Evolutionary conservation across 30 jellyfish, hydroid and myxozoan genomes (phyloP), one percentile per base, ranked within the genome.

Genomic region (Clytia hemisphaerica): DNA sequence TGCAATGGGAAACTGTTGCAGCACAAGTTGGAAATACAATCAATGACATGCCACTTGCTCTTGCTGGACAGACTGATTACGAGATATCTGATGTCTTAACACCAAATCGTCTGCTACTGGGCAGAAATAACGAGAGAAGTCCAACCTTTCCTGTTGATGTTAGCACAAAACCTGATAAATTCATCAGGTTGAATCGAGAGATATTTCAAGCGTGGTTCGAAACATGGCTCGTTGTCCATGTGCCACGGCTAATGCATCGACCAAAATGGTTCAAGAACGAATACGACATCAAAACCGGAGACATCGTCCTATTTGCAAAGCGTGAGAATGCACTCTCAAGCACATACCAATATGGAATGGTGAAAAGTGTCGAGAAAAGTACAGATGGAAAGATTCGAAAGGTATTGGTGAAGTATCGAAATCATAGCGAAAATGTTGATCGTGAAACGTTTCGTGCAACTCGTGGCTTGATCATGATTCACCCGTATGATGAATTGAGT

Each of bases 1-100:
- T 49, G 19, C 63, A 49, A 16, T 49, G 63, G 63, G 63, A 49
- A 33, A 33, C n/a, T n/a, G n/a, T n/a, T n/a, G n/a, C n/a, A n/a
- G n/a, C n/a, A n/a, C n/a, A n/a, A n/a, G n/a, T n/a, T n/a, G n/a
- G n/a, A n/a, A n/a, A n/a, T n/a, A n/a, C n/a, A n/a, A n/a, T n/a
- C n/a, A n/a, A n/a, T n/a, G n/a, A n/a, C n/a, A n/a, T n/a, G n/a
- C n/a, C n/a, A n/a, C n/a, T n/a, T n/a, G n/a, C n/a, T n/a, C n/a
- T n/a, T n/a, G n/a, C n/a, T n/a, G n/a, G n/a, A n/a, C n/a, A n/a
- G n/a, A n/a, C n/a, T 4, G 63, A 49, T 16, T 16, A n/a, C 5
- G 63, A 49, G 18, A n/a, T 7, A 6, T 4, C 25, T 6, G 63
- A 49, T 49, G 19, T 49, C 9, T 4, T 49, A 4, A 49, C 63